These are phyloP conservation scores for Sturmia bella DNA, from an alignment of 2,888 invertebrate species.

Conservation along the genomic window DNA sequence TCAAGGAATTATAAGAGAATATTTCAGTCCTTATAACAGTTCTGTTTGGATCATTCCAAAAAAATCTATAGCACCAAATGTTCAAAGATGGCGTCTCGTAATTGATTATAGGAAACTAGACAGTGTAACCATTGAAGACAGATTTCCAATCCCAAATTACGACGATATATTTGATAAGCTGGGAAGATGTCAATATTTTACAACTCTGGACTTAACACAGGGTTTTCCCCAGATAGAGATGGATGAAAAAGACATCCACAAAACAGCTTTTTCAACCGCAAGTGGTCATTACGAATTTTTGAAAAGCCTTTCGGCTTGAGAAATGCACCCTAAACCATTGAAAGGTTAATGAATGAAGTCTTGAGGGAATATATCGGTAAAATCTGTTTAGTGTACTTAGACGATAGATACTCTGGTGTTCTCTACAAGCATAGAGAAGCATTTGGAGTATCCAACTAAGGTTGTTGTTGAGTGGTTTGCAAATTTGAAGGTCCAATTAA, in stretches of 20 bases:
- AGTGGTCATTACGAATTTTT: constrained; percentile 36
- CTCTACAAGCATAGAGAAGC: constrained; percentile 36
- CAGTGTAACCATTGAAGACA: constrained; percentile 13
- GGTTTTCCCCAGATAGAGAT: constrained; percentile 5
- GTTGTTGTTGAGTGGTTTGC: constrained; percentile 34
- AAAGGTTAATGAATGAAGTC: too few relatives aligned
- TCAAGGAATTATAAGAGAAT: constrained; percentile 9
- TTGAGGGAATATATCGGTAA: too few relatives aligned
- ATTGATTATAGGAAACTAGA: constrained; percentile 5
- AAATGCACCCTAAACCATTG: constrained; percentile 26
- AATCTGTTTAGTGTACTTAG: constrained; percentile 35
- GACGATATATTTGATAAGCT: background rate
- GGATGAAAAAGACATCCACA: constrained; percentile 22
- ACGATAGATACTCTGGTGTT: constrained; percentile 52
- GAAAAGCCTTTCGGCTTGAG: constrained; percentile 33
- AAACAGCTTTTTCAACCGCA: background rate
- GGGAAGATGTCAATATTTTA: background rate
- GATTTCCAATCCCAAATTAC: background rate
- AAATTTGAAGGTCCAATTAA: constrained; percentile 49
- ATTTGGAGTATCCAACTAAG: constrained; percentile 18
- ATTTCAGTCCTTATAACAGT: constrained; percentile 16
- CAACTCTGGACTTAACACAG: background rate
- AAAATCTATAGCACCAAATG: background rate
- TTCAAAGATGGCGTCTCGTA: constrained; percentile 9
- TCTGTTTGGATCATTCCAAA: constrained; percentile 32